Evolutionary conservation across 2,797 vertebrate species (phyloP), one percentile per base, ranked within the genome.

Genomic region (Lutra lutra): DNA sequence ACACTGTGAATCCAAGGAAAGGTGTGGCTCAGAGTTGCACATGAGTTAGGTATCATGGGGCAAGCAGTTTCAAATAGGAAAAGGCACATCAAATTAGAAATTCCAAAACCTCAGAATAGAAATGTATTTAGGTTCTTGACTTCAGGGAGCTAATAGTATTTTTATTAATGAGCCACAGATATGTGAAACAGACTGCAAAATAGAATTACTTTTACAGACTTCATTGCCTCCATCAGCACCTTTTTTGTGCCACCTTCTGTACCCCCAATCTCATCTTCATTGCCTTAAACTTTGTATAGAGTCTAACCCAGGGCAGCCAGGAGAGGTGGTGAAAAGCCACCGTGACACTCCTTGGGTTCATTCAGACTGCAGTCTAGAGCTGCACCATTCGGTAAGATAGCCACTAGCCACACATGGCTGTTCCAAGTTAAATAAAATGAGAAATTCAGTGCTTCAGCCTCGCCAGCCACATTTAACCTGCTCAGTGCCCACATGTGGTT

Each of bases 1-100:
- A 89, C n/a, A 89, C 51, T 56, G 4, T 70, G 68, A 94, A 87
- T 84, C 35, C 86, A 91, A 90, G 60, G 60, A 77, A 93, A 90
- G 83, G 38, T 72, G 2, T 82, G 83, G 48, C 25, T 56, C 5
- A 90, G 3, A 62, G 62, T 87, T 40, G 32, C 15, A 40, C 38
- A 23, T 46, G 11, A 86, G 40, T 58, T 84, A 48, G 78, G 70
- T 66, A 64, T 72, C 27, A 66, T 32, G 83, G 56, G 27, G 38
- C 29, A 70, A 73, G 35, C 82, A 79, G 66, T 79, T 88, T 95
- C 46, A 85, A 84, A 89, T 73, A 77, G 48, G 85, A 89, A 62
- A 78, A 86, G 72, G 21, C 3, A 48, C 27, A 72, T 56, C 35
- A 79, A 79, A 84, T 95, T 84, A 48, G 32, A 91, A 94, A 43